phyloP scores from a whole-genome alignment of 2,113 vertebrate genomes.

The Buteo buteo region DNA sequence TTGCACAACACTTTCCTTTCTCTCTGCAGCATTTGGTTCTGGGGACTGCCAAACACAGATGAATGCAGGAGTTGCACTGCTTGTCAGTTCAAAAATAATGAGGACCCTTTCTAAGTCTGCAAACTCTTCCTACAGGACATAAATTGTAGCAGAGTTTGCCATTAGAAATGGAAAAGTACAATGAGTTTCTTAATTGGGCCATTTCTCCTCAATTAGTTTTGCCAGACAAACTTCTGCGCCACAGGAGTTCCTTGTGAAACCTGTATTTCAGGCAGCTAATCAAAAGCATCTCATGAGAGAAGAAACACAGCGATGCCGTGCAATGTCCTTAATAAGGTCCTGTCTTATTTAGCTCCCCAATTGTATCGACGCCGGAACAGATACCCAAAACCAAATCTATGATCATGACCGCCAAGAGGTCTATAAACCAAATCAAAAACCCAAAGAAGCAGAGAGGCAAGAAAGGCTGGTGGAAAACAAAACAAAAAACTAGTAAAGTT shows the following conservation, averaged over 20 bases:
- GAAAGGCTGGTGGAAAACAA: neutral
- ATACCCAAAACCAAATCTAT: neutral
- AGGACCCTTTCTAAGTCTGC: neutral
- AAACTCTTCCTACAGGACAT: constrained; percentile 1
- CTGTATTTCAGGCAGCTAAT: constrained; percentile 44
- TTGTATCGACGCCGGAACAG: neutral
- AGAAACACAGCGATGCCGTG: neutral
- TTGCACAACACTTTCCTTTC: neutral
- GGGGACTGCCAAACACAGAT: neutral
- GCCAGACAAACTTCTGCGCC: neutral
- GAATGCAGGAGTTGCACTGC: neutral
- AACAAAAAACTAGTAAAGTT: neutral
- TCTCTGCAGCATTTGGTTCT: neutral
- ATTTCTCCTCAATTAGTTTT: constrained; percentile 42
- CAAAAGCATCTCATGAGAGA: neutral
- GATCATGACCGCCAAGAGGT: neutral
- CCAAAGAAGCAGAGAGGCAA: neutral
- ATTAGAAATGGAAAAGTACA: constrained; percentile 19
- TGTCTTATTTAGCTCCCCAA: neutral
- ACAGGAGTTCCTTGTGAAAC: constrained; percentile 22
- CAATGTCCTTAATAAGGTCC: neutral
- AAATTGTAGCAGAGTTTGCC: neutral
- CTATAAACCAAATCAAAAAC: neutral
- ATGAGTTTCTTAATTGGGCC: constrained; percentile 12
- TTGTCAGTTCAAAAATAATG: neutral